Base-by-base conservation (phyloP, 2,797 vertebrate species). In the Knipowitschia caucasica region DNA sequence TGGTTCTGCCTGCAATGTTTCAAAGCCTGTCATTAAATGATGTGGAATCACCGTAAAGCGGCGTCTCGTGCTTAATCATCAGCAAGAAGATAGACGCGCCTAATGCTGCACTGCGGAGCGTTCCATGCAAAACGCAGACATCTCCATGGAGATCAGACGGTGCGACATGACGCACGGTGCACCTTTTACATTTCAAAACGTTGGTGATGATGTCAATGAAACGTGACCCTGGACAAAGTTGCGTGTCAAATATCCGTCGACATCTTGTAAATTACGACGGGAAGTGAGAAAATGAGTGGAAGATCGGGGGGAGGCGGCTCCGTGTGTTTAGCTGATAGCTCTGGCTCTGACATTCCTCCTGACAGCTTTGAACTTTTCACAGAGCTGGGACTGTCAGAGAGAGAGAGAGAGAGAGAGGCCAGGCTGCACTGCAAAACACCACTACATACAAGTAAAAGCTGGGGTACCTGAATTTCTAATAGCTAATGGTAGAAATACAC, bases 281-380 rank as follows among this genome's bases (percentile, higher is more conserved):
- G 0, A 20, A 64, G 38, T 29, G 39, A 38, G 23, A 67, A 57
- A 67, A 62, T 59, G 42, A 34, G 39, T 45, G 51, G 43, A 38
- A 52, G 57, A 56, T 47, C 7, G 17, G 50, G 53, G 65, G 15
- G 17, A 45, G 40, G 62, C 56, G 38, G 30, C 56, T 66, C 59
- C 59, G 69, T 81, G 77, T 78, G 77, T 82, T 71, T 64, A 82
- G 81, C 62, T 73, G 85, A 90, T 85, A 82, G 82, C 86, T 83
- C 78, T 47, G 73, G 65, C 75, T 80, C 87, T 92, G 93, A 93
- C 92, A 94, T 93, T 94, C 89, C 90, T 85, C 82, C 82, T 93
- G 94, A 96, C 94, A 95, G 94, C 92, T 85, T 67, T 97, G 95
- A 97, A 96, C 94, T 96, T 95, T 94, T 94, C 93, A 94, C 84